A percentile compares a stretch with the other conserved stretches of the same genome.
phyloP scores from a whole-genome alignment of 2,797 vertebrate genomes.

The Selene dorsalis region DNA sequence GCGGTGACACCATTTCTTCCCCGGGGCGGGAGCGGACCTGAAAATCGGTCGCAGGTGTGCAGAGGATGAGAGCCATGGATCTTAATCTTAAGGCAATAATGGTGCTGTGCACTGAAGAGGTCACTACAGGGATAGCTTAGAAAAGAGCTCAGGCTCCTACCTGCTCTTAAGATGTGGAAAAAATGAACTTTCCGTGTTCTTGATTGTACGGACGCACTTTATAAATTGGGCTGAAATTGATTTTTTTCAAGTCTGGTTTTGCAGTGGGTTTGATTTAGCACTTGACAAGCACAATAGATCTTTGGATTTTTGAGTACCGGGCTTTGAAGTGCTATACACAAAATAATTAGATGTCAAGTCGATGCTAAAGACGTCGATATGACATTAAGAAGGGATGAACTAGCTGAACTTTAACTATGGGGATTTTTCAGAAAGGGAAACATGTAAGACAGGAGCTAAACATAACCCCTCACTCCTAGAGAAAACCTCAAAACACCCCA shows the following conservation, averaged over 20 bases:
- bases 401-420: constrained; percentile 21
- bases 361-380: neutral
- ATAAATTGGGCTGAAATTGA: constrained; percentile 40
- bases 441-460: neutral
- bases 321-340: constrained; percentile 43
- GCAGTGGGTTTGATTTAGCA: constrained; percentile 45
- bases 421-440: constrained; percentile 21
- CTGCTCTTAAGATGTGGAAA: constrained; percentile 26
- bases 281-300: constrained; percentile 49
- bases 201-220: constrained; percentile 44
- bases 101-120: constrained; percentile 51
- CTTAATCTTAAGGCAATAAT: constrained; percentile 76
- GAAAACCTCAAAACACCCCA: neutral
- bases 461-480: neutral
- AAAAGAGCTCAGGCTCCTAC: constrained; percentile 26
- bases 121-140: constrained; percentile 52
- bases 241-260: constrained; percentile 41
- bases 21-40: constrained; percentile 20
- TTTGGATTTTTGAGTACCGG: constrained; percentile 22
- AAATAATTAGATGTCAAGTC: constrained; percentile 48
- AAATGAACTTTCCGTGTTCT: constrained; percentile 51
- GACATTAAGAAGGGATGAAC: constrained; percentile 7
- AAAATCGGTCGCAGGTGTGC: constrained; percentile 77
- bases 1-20: constrained; percentile 59
- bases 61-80: constrained; percentile 68